Conservation (phyloP, 2,113 vertebrate species). For the Saccopteryx leptura region DNA sequence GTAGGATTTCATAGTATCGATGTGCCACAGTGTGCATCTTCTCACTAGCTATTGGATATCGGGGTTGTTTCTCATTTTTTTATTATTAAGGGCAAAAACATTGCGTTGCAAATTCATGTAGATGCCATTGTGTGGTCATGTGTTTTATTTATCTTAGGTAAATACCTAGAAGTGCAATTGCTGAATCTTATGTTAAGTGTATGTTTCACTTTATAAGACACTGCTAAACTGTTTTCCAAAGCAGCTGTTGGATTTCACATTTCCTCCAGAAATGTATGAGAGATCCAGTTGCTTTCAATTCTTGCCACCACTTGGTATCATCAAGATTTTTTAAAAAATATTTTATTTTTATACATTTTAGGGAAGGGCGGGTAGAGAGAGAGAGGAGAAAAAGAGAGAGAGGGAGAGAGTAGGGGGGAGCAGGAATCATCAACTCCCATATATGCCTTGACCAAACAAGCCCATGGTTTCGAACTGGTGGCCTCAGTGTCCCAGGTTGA, state of each 20-base stretch:
- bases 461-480: too few species aligned
- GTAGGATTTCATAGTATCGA: background rate
- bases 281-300: background rate
- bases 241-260: background rate
- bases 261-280: background rate
- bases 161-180: background rate
- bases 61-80: background rate
- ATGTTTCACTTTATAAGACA: background rate
- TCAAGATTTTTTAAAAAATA: background rate
- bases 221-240: background rate
- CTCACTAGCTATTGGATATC: background rate
- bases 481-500: too few species aligned
- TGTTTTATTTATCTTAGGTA: background rate
- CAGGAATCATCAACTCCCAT: too few species aligned
- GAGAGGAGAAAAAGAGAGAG: too few species aligned
- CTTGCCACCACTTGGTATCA: background rate
- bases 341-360: too few species aligned
- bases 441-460: too few species aligned
- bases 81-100: background rate
- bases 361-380: too few species aligned
- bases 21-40: background rate
- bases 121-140: background rate
- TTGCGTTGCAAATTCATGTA: background rate
- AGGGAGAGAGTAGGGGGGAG: too few species aligned
- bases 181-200: background rate